phyloP scores from a whole-genome alignment of 2,797 vertebrate genomes.

The Microctenopoma lineatum region DNA sequence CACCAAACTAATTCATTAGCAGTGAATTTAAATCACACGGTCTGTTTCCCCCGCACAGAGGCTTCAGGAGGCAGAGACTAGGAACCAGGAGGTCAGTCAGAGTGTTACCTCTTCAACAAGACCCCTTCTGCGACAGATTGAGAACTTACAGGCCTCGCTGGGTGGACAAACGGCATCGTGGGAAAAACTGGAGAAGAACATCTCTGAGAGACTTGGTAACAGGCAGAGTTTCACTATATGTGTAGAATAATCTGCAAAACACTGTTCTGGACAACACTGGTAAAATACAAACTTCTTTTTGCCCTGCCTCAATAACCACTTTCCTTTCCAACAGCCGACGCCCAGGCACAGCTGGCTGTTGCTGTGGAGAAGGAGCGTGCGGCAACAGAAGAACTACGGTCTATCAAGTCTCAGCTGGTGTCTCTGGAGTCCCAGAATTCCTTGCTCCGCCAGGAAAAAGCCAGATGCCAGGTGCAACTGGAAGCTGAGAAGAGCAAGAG shows the following conservation, averaged over 20 bases:
- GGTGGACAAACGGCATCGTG: conserved; percentile 92
- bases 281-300: conserved; percentile 4
- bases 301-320: neutral
- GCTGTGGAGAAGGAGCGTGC: conserved; percentile 94
- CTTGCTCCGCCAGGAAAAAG: conserved; percentile 92
- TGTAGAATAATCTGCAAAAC: neutral
- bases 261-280: neutral
- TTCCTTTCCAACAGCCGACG: conserved; percentile 83
- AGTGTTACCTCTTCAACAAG: conserved; percentile 94
- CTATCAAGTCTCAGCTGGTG: conserved; percentile 88
- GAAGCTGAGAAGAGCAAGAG: conserved; percentile 89
- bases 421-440: conserved; percentile 94
- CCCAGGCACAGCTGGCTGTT: conserved; percentile 92
- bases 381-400: conserved; percentile 90
- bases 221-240: neutral
- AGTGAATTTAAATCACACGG: neutral
- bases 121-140: conserved; percentile 95
- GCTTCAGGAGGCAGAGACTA: conserved; percentile 93
- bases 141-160: conserved; percentile 94
- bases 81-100: conserved; percentile 97
- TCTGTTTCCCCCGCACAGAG: conserved; percentile 78
- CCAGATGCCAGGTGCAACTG: conserved; percentile 87
- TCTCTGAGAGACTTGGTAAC: conserved; percentile 96
- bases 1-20: neutral
- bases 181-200: conserved; percentile 96